Evolutionary conservation across 2,888 invertebrate species (phyloP), one percentile per base, ranked within the genome.

Genomic region (Tetropium fuscum): DNA sequence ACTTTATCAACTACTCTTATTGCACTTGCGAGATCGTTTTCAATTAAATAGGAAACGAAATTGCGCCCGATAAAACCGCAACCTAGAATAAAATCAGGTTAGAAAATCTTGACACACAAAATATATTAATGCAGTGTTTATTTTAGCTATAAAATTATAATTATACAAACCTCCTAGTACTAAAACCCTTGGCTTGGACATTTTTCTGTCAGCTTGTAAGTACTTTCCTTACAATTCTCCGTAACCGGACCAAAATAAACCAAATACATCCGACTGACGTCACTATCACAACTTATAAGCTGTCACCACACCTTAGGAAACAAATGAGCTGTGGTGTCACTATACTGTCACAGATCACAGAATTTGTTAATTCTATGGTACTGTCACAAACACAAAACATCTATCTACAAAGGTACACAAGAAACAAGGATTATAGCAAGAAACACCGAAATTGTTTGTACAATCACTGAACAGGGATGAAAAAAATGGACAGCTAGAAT

Each of bases 31-130:
- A 94, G 82, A 74, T 92, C 88, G 81, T 94, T 90, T 63, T 86
- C 86, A 68, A 96, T 84, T 77, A 96, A 85, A 83, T 91, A 91
- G 62, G 90, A 87, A 60, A 95, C 91, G 71, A 96, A 85, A 84
- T 95, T 93, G 75, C 96, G 88, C 68, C 96, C 96, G 79, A 96
- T 92, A 83, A 97, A 96, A 74, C 96, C 96, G 83, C 95, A 95
- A 82, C 96, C 96, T 96, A 34, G 30, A 54, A 60, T 32, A 45
- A 40, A 53, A 27, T 13, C 2, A 27, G 18, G 43, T 48, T 30
- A 16, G 54, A 51, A 34, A 48, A 32, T 34, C 19, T n/a, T n/a
- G n/a, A n/a, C n/a, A n/a, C n/a, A n/a, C n/a, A n/a, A n/a, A n/a
- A n/a, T n/a, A 32, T 36, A 13, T 36, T 13, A 34, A 38, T 40